phyloP scores from a whole-genome alignment of 2,888 invertebrate genomes.

The Tetrapedia diversipes region DNA sequence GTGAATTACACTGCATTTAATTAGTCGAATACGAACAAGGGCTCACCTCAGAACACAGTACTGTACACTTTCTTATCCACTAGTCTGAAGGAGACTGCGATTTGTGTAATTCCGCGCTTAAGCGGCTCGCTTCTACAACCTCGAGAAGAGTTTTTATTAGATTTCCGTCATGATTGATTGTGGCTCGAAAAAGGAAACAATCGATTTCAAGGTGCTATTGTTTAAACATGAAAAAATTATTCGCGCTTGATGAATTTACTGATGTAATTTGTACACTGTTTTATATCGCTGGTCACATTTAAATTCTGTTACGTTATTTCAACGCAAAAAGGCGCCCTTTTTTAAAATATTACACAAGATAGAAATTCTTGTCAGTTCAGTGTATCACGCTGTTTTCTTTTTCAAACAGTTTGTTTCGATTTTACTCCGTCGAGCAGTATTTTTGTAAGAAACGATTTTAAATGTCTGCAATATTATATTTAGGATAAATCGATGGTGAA shows the following conservation, averaged over 20 bases:
- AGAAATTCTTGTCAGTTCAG: too few species aligned
- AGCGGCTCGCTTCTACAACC: conserved; percentile 26
- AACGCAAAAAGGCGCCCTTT: background rate
- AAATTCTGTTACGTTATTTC: background rate
- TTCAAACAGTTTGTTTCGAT: too few species aligned
- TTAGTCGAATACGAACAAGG: background rate
- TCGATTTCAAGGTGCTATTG: conserved; percentile 17
- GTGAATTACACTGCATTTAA: background rate
- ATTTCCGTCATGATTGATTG: conserved; percentile 33
- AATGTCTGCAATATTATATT: too few species aligned
- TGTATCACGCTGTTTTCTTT: too few species aligned
- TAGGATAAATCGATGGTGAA: too few species aligned
- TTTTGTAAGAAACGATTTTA: background rate
- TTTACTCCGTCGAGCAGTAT: background rate
- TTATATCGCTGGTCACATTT: background rate
- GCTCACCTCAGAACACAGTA: conserved; percentile 32
- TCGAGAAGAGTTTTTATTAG: conserved; percentile 48
- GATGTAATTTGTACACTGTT: background rate
- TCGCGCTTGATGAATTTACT: background rate
- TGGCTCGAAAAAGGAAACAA: conserved; percentile 20
- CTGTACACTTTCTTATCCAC: conserved; percentile 33
- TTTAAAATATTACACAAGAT: background rate
- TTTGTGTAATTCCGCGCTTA: conserved; percentile 34
- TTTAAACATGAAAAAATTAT: background rate
- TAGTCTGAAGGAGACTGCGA: conserved; percentile 40